Evolutionary conservation across 2,113 vertebrate species (phyloP), one percentile per base, ranked within the genome.

Genomic region (Tupaia tana): DNA sequence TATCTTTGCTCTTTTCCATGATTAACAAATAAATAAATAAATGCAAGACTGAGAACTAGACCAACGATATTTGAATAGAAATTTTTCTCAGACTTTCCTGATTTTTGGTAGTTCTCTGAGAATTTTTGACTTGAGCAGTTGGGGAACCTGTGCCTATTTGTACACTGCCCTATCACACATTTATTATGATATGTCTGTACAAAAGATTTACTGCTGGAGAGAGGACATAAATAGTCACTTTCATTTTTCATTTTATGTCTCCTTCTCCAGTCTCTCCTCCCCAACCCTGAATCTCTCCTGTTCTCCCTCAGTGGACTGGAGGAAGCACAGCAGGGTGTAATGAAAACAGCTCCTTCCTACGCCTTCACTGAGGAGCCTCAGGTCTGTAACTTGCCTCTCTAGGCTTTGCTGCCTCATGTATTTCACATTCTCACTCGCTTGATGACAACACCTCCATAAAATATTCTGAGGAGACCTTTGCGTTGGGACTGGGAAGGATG

Each of bases 61-160:
- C 19, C n/a, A 96, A 25, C 10, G 7, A 18, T 81, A 54, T 75
- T 7, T 19, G 19, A 70, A 75, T 61, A 85, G 43, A 70, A 90
- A 58, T 59, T 43, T 84, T 79, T 80, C 52, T 87, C 34, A 31
- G 31, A 66, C 59, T 84, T 79, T 69, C 66, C 56, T 15, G 6
- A 70, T n/a, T 82, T 27, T 81, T 77, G 12, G 11, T 67, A 79
- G 43, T 70, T 78, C 16, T 70, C 83, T 18, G 52, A 34, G 31
- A 85, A 74, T 34, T 86, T 95, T 89, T 82, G 70, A 86, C 11
- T 56, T 71, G 85, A 89, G 59, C 20, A 89, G 25, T 22, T 77
- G 12, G 31, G 18, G 15, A 56, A 56, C 31, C 79, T 79, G 25
- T 4, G 4, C 43, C 43, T 52, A 34, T 18, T 19, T 64, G 6